phyloP scores from a whole-genome alignment of 1,140 invertebrate species.

The Calliphora vicina region DNA sequence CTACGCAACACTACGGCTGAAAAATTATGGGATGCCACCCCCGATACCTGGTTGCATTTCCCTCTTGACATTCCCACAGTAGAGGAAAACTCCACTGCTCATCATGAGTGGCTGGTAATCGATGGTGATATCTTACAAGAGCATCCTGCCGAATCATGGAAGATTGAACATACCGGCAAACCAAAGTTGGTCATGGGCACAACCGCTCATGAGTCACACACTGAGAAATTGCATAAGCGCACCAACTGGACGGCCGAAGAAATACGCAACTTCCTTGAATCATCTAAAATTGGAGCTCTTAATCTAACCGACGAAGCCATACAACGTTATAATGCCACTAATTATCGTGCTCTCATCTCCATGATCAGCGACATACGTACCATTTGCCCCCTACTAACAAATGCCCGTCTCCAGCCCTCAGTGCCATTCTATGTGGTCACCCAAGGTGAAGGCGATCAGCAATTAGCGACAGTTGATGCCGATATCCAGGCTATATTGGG shows the following conservation, averaged over 20 bases:
- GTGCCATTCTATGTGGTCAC: slow-evolving; percentile 79
- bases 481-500: slow-evolving; percentile 82
- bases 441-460: slow-evolving; percentile 66
- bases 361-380: slow-evolving; percentile 83
- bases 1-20: slow-evolving; percentile 69
- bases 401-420: slow-evolving; percentile 67
- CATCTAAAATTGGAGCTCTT: slow-evolving; percentile 71
- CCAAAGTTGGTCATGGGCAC: slow-evolving; percentile 75
- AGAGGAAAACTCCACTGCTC: slow-evolving; percentile 68
- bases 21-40: slow-evolving; percentile 72
- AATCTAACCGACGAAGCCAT: slow-evolving; percentile 70
- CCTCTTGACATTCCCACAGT: slow-evolving; percentile 69
- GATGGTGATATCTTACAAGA: slow-evolving; percentile 74
- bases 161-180: slow-evolving; percentile 58
- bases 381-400: slow-evolving; percentile 76
- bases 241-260: slow-evolving; percentile 70
- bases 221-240: slow-evolving; percentile 66
- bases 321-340: slow-evolving; percentile 71
- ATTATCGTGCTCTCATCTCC: slow-evolving; percentile 70
- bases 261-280: slow-evolving; percentile 69
- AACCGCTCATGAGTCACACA: slow-evolving; percentile 74
- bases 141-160: slow-evolving; percentile 71
- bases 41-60: slow-evolving; percentile 73
- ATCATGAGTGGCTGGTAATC: slow-evolving; percentile 79
- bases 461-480: slow-evolving; percentile 70